These are phyloP conservation scores for Cataglyphis rosenhaueri DNA, from an alignment of 2,888 invertebrate species.

Conservation along the genomic window DNA sequence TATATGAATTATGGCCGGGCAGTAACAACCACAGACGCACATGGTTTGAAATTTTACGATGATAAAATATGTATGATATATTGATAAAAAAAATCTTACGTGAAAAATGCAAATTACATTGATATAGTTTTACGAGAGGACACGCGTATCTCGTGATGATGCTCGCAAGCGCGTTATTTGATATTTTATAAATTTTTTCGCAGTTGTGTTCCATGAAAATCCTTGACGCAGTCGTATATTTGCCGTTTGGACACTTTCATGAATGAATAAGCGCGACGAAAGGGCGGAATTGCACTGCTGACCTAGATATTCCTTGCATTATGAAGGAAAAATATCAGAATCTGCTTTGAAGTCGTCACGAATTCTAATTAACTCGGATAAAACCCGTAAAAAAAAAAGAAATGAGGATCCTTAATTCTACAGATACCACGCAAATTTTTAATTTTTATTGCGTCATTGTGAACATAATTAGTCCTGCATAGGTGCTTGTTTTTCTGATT, in stretches of 20 bases:
- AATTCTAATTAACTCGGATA: constrained; percentile 6
- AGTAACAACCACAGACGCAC: constrained; percentile 19
- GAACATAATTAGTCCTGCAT: not conserved
- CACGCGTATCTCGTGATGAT: not conserved
- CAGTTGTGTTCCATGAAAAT: constrained; percentile 21
- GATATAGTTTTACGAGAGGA: not conserved
- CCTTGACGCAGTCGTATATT: not conserved
- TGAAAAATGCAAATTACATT: not conserved
- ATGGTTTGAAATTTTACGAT: constrained; percentile 42
- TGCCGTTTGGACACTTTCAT: not conserved
- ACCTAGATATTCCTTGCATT: constrained; percentile 23
- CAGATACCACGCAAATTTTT: not conserved
- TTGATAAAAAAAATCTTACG: constrained; percentile 3
- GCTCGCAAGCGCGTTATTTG: not conserved
- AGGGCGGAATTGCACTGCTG: constrained; percentile 5
- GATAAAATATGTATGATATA: not conserved
- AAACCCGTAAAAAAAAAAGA: not conserved
- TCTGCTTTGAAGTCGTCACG: not conserved
- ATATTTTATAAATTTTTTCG: not conserved
- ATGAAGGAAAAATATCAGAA: not conserved
- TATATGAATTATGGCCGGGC: constrained; percentile 39
- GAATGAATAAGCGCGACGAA: constrained; percentile 13
- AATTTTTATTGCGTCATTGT: constrained; percentile 8
- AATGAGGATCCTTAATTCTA: not conserved
- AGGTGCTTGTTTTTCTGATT: no score